Evolutionary conservation across 2,797 vertebrate species (phyloP).

Genomic region (Poeciliopsis paucimaculata): DNA sequence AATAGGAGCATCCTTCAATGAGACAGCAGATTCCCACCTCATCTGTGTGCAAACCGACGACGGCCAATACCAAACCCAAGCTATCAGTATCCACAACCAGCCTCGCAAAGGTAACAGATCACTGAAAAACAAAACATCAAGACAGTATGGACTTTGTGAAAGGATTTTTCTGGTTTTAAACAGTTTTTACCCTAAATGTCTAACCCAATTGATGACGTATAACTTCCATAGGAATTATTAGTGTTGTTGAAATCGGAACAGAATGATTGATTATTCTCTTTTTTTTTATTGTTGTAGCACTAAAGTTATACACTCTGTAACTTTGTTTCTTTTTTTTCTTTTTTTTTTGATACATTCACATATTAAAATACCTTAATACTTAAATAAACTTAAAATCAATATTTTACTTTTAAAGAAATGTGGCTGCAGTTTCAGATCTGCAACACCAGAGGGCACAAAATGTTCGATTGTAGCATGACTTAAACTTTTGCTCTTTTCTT

Average conservation of each 20-base stretch:
- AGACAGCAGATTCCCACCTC: slow-evolving; percentile 95
- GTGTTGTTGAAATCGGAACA: background rate
- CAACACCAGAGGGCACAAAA: slow-evolving; percentile 53
- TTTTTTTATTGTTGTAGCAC: background rate
- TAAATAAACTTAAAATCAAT: background rate
- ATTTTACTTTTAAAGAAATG: background rate
- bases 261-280: background rate
- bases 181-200: background rate
- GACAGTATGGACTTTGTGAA: background rate
- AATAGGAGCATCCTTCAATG: slow-evolving; percentile 94
- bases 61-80: slow-evolving; percentile 97
- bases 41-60: slow-evolving; percentile 97
- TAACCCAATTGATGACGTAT: background rate
- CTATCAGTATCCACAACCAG: slow-evolving; percentile 99
- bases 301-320: background rate
- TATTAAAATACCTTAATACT: background rate
- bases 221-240: background rate
- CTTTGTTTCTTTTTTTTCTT: background rate
- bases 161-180: background rate
- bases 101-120: slow-evolving; percentile 87
- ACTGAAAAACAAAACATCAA: background rate
- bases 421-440: background rate
- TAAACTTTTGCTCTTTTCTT: background rate
- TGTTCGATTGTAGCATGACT: background rate
- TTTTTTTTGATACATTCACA: background rate